Evolutionary conservation across 2,113 vertebrate species (phyloP).

Genomic region (Anguilla rostrata): DNA sequence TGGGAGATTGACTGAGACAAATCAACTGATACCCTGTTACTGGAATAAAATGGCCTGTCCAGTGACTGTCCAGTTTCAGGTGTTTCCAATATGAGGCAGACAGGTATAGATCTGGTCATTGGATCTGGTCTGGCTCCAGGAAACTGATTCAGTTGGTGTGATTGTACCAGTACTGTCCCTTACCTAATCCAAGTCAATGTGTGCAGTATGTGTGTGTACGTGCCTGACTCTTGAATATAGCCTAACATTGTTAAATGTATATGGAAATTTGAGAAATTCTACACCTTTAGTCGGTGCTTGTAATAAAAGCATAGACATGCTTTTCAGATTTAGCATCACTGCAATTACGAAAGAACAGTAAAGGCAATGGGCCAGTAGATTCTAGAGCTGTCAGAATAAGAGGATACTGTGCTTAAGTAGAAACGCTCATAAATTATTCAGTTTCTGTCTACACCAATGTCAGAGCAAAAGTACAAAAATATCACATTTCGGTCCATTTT

Average conservation of each 20-base stretch:
- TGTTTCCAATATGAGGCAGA: not conserved
- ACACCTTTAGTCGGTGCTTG: not conserved
- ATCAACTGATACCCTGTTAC: not conserved
- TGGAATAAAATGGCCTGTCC: not conserved
- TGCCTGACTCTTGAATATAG: too few relatives aligned
- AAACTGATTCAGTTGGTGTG: not conserved
- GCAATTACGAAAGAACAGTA: not conserved
- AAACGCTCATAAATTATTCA: slow-evolving; percentile 6
- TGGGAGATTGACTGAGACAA: not conserved
- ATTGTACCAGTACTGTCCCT: not conserved
- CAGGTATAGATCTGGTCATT: slow-evolving; percentile 1
- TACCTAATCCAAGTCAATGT: not conserved
- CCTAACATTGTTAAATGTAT: not conserved
- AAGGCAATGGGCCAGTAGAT: not conserved
- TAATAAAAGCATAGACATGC: not conserved
- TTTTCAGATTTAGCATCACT: not conserved
- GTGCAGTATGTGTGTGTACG: not conserved
- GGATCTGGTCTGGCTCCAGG: not conserved
- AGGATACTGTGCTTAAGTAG: slow-evolving; percentile 5
- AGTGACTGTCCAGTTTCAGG: not conserved
- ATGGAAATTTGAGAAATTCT: not conserved
- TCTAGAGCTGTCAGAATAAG: not conserved
- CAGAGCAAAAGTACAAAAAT: slow-evolving; percentile 5
- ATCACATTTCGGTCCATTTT: slow-evolving; percentile 6
- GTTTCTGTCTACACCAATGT: not conserved